These are phyloP conservation scores for Aphaenogaster floridana DNA, from an alignment of 1,140 invertebrate species.

Conservation along the genomic window DNA sequence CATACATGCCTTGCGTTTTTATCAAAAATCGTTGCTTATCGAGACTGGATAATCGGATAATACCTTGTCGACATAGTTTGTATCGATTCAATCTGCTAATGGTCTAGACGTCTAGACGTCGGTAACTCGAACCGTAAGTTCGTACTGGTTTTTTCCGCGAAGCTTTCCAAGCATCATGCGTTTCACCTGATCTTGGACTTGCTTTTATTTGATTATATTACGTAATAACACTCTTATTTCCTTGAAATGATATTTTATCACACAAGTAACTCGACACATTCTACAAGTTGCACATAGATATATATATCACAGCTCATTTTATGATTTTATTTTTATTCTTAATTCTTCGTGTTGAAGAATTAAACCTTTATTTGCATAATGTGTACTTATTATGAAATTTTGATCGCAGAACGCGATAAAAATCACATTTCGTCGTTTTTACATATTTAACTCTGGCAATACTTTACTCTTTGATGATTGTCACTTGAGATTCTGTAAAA, in stretches of 20 bases:
- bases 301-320: neutral
- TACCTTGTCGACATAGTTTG: constrained; percentile 44
- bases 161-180: constrained; percentile 1
- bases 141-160: constrained; percentile 25
- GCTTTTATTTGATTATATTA: constrained; percentile 4
- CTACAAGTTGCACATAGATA: neutral
- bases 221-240: constrained; percentile 6
- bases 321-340: constrained; percentile 8
- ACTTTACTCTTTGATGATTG: neutral
- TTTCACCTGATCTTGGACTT: constrained; percentile 30
- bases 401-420: neutral
- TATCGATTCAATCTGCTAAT: constrained; percentile 61
- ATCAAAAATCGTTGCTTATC: constrained; percentile 52
- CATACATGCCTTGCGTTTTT: neutral
- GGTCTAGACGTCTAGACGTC: constrained; percentile 63
- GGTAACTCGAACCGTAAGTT: constrained; percentile 54
- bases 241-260: constrained; percentile 10
- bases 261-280: neutral
- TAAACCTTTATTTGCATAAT: neutral
- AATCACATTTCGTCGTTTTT: neutral
- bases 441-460: neutral
- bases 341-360: neutral
- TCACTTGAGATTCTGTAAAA: neutral
- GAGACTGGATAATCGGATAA: constrained; percentile 30
- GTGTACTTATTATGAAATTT: neutral